Evolutionary conservation across 2,888 invertebrate genomes (phyloP), one percentile per base, ranked within the genome.

Genomic region (Tenthredo amoena): DNA sequence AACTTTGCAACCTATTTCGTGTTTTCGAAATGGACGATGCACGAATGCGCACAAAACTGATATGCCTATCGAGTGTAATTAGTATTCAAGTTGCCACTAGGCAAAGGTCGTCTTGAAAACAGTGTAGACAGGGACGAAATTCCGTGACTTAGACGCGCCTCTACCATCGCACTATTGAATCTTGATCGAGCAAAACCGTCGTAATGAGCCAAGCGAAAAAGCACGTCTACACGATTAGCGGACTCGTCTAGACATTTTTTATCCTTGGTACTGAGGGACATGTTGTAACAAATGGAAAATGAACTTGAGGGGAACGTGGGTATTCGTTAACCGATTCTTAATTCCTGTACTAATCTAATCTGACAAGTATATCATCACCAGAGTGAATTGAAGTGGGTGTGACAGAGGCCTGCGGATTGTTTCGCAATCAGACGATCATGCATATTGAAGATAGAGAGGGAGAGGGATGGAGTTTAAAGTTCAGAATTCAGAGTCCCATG

Each of bases 401-500:
- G 34, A 18, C 68, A 68, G 15, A 34, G 68, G 21, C 18, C 34
- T 31, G 68, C 68, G 18, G 68, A 68, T 68, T 68, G 68, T 68
- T 18, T 68, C 10, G 15, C 68, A 34, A 68, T 68, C 34, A 34
- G 68, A 68, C 34, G 26, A 34, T 68, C 68, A 34, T 34, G 31
- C 26, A 31, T 12, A 10, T 34, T 34, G 34, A 18, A 68, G 68
- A 55, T 6, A n/a, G 55, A 62, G 21, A 10, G 31, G 15, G 34
- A 68, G 31, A 18, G 68, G 34, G 15, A 7, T 15, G 5, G 68
- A 68, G 68, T 68, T 34, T 68, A 68, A 68, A 34, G 68, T 68
- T 68, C 68, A 68, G 68, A 68, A 68, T 68, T 34, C 68, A 68
- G 34, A 34, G 68, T 68, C 68, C 68, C 68, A 68, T 68, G 68